phyloP scores from a whole-genome alignment of 2,797 vertebrate genomes.

The Leucoraja ocellata region DNA sequence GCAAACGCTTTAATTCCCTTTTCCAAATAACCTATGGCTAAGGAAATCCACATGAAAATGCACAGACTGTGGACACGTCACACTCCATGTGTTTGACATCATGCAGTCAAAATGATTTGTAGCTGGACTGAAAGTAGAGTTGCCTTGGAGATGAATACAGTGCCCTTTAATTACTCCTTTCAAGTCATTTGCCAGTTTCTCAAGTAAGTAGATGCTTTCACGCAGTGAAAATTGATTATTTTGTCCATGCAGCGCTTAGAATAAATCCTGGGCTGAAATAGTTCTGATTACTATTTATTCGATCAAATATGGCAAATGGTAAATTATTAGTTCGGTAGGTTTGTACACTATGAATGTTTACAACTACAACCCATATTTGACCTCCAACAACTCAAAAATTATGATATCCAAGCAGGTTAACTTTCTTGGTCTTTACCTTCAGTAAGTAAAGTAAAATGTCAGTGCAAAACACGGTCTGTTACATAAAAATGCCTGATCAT shows the following conservation, averaged over 20 bases:
- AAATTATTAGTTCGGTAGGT: neutral
- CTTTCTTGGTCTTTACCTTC: neutral
- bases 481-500: neutral
- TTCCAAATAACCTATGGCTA: neutral
- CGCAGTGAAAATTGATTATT: neutral
- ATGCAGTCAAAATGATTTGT: neutral
- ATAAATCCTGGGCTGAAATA: slow-evolving; percentile 13
- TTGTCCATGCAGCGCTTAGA: neutral
- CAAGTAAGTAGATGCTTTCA: neutral
- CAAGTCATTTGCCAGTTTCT: slow-evolving; percentile 28
- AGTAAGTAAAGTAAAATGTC: neutral
- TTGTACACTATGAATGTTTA: neutral
- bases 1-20: neutral
- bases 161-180: slow-evolving; percentile 26
- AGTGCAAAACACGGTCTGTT: neutral
- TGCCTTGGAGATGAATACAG: neutral
- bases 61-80: neutral
- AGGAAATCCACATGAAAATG: neutral
- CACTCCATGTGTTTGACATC: slow-evolving; percentile 8
- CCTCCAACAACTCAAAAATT: neutral
- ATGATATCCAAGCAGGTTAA: neutral
- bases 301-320: neutral
- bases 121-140: neutral
- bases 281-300: neutral
- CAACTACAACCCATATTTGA: neutral